Base-by-base conservation (phyloP, 2,113 vertebrate genomes). In the Sinocyclocheilus rhinocerous region DNA sequence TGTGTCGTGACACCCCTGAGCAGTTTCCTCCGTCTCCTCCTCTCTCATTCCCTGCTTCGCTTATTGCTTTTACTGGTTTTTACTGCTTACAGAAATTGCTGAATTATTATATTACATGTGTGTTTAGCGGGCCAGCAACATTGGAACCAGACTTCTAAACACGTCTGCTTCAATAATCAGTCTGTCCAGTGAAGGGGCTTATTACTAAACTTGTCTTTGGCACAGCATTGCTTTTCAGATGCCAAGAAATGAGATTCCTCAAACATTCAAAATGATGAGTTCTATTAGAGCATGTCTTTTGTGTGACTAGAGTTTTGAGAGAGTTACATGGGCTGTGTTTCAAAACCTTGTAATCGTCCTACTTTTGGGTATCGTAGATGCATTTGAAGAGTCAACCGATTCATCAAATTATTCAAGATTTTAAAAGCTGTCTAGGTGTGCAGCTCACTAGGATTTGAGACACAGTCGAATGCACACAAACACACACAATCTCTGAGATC, bases 81-180 rank as follows among this genome's bases (percentile, higher is more conserved):
- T 55, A 36, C 33, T 48, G 89, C 89, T 81, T 84, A 89, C 18
- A 50, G 70, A 73, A 29, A 91, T 92, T 90, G 89, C 89, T 92
- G 82, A 91, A 91, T 93, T 87, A 92, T 89, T 92, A 89, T 91
- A 90, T 81, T 85, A 85, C 87, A 83, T 85, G 20, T 36, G n/a
- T 89, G 85, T 91, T 89, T 90, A 85, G 90, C 82, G 65, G 92
- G 18, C 83, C 85, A 36, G 4, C 83, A 79, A 89, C 89, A 81
- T 85, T 89, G 88, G 87, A 88, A 83, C 81, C 82, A 88, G 87
- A 87, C 89, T 90, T 90, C 85, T 93, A 93, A 95, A 94, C 90
- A 90, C 87, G 90, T 92, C 90, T 83, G 86, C 78, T 70, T 84
- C 85, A 90, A 91, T 90, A 89, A 83, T 86, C 12, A 8, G 50